phyloP scores from a whole-genome alignment of 2,888 invertebrate genomes.

The Caenorhabditis sulstoni region DNA sequence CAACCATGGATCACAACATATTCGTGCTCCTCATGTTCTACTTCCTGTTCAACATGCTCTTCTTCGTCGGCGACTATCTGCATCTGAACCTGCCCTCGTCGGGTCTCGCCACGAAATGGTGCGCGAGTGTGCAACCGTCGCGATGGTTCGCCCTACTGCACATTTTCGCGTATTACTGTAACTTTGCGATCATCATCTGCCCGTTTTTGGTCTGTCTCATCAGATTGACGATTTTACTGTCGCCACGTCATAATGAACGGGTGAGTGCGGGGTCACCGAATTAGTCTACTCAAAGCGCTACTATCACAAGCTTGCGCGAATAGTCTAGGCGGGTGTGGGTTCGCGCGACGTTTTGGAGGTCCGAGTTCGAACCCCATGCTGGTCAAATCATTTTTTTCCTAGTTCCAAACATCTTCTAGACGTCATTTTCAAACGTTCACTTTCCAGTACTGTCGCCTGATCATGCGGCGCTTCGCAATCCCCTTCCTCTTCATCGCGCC shows the following conservation, averaged over 20 bases:
- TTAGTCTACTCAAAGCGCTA: no score
- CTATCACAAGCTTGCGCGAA: no score
- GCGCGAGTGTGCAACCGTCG: conserved; percentile 27
- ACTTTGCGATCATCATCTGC: conserved; percentile 40
- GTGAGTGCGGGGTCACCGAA: no score
- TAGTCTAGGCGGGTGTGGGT: no score
- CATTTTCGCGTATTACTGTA: conserved; percentile 33
- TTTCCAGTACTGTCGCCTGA: conserved; percentile 38
- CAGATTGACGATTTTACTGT: conserved; percentile 42
- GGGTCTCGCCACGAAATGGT: conserved; percentile 44
- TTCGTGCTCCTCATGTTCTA: conserved; percentile 39
- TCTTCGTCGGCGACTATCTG: conserved; percentile 51
- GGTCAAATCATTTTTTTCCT: no score
- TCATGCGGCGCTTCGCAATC: conserved; percentile 33
- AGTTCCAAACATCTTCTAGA: no score
- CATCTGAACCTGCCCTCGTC: conserved; percentile 49
- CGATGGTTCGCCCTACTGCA: conserved; percentile 15
- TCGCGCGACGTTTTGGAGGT: no score
- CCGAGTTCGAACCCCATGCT: no score
- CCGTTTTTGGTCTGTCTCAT: conserved; percentile 48
- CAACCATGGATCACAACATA: conserved; percentile 38
- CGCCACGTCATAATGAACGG: conserved; percentile 43
- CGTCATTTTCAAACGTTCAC: no score
- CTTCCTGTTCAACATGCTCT: conserved; percentile 41
- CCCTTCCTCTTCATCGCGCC: conserved; percentile 46